These are phyloP conservation scores for Elaphurus davidianus DNA, from an alignment of 2,113 vertebrate genomes.

Conservation along the genomic window DNA sequence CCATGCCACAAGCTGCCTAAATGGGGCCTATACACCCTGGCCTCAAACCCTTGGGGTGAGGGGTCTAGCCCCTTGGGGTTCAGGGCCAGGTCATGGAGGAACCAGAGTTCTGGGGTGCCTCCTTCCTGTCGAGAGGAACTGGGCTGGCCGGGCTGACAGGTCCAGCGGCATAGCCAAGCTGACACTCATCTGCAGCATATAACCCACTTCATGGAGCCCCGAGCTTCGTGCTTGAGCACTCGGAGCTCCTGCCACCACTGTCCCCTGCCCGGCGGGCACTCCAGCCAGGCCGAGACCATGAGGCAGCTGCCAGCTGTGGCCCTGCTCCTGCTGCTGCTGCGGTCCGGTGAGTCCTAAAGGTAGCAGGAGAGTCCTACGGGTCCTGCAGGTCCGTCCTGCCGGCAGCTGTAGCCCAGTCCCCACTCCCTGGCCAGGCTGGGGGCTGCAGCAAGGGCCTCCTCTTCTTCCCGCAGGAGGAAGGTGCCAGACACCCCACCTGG, in stretches of 20 bases:
- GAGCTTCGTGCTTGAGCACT: neutral
- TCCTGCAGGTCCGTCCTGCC: neutral
- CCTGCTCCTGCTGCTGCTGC: neutral
- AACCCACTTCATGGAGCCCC: conserved; percentile 63
- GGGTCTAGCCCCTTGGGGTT: neutral
- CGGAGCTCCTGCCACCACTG: neutral
- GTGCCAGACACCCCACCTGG: neutral
- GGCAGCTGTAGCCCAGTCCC: neutral
- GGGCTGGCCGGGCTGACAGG: conserved; percentile 61
- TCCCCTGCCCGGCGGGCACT: neutral
- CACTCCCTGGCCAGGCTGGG: neutral
- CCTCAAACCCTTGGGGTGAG: neutral
- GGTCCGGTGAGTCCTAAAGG: conserved; percentile 49
- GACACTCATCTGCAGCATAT: conserved; percentile 65
- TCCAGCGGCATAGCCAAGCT: conserved; percentile 51
- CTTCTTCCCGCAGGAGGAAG: neutral
- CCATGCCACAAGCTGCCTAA: neutral
- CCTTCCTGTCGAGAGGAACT: conserved; percentile 36
- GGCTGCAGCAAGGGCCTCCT: neutral
- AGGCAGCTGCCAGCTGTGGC: neutral
- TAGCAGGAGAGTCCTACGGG: neutral
- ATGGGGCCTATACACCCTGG: neutral
- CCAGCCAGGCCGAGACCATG: conserved; percentile 28
- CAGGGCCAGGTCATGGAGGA: conserved; percentile 55
- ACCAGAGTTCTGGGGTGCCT: neutral